phyloP scores from a whole-genome alignment of 30 jellyfish, hydroid and myxozoan species.

The Aurelia aurita complex sp. Pacific region DNA sequence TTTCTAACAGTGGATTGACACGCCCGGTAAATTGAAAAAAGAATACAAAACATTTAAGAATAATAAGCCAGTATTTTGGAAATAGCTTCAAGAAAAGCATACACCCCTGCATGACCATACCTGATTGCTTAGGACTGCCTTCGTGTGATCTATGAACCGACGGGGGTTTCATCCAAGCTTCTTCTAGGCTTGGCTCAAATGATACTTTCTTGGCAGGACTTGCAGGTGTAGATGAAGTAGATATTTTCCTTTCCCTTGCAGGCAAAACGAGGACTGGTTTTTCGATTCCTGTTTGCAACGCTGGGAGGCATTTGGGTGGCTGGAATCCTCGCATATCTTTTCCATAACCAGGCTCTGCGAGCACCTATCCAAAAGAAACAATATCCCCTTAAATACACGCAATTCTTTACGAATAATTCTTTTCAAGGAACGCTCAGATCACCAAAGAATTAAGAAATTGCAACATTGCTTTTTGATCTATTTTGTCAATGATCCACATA shows the following conservation, averaged over 20 bases:
- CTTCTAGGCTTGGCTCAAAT: slow-evolving; percentile 12
- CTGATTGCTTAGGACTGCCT: slow-evolving; percentile 64
- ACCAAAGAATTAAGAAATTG: too few species aligned
- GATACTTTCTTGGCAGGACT: slow-evolving; percentile 50
- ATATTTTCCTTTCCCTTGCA: slow-evolving; percentile 32
- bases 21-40: too few species aligned
- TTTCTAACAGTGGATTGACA: too few species aligned
- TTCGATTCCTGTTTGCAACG: slow-evolving; percentile 29
- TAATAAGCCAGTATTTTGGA: too few species aligned
- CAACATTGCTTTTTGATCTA: too few species aligned
- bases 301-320: slow-evolving; percentile 83
- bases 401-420: background rate
- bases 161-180: slow-evolving; percentile 59
- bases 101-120: background rate
- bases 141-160: slow-evolving; percentile 51
- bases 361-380: slow-evolving; percentile 43
- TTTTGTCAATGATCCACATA: too few species aligned
- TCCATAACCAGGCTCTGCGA: slow-evolving; percentile 97
- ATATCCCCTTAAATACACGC: background rate
- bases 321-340: slow-evolving; percentile 86
- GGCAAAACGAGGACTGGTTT: background rate
- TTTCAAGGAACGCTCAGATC: too few species aligned
- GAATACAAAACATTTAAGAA: too few species aligned
- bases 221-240: slow-evolving; percentile 32
- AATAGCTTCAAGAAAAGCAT: background rate